phyloP scores from a whole-genome alignment of 2,888 invertebrate species.

The Oscheius onirici region DNA sequence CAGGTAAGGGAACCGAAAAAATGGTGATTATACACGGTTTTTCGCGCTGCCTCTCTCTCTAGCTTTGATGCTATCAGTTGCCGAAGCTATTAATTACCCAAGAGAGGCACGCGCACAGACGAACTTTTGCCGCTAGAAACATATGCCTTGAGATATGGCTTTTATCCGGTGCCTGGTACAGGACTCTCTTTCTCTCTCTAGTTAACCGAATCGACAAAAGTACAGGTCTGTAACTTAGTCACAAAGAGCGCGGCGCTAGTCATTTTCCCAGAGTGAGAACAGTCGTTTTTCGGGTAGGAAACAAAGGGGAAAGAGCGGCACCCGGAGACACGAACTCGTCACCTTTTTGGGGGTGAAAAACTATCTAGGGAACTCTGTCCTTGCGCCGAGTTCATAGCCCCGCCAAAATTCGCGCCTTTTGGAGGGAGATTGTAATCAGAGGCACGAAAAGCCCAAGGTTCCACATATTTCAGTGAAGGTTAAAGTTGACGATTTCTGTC shows the following conservation, averaged over 20 bases:
- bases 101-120: too few relatives aligned
- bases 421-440: neutral
- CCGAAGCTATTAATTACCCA: neutral
- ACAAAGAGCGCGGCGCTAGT: too few relatives aligned
- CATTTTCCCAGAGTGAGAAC: too few relatives aligned
- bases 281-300: too few relatives aligned
- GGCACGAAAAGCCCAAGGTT: slow-evolving; percentile 7
- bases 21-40: neutral
- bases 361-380: neutral
- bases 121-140: too few relatives aligned
- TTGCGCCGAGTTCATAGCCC: neutral
- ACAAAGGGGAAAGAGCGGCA: too few relatives aligned
- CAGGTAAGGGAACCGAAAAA: neutral
- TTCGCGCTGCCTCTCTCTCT: slow-evolving; percentile 1
- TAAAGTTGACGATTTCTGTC: slow-evolving; percentile 22
- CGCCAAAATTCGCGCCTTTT: neutral
- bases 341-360: neutral
- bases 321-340: too few relatives aligned
- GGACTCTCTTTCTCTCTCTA: too few relatives aligned
- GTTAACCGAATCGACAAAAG: too few relatives aligned
- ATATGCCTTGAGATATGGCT: too few relatives aligned
- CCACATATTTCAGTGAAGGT: neutral
- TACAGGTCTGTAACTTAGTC: too few relatives aligned
- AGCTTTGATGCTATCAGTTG: neutral
- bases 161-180: too few relatives aligned